These are phyloP conservation scores for Troglohyphantes excavatus DNA, from an alignment of 2,888 invertebrate genomes.

Conservation along the genomic window DNA sequence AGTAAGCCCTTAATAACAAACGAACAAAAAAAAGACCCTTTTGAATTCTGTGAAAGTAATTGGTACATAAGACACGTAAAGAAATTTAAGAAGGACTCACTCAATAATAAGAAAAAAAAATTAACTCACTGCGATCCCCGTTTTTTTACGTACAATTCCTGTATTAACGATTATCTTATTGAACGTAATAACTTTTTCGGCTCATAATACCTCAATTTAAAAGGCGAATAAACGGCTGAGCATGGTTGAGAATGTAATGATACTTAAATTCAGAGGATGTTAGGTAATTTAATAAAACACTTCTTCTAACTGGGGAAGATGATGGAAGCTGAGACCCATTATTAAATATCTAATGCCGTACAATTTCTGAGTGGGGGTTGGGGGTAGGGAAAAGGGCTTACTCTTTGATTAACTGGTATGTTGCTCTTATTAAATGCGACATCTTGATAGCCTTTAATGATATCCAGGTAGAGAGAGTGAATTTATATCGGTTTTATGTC, in stretches of 20 bases:
- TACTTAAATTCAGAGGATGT: constrained; percentile 40
- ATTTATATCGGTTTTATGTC: not conserved
- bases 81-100: not conserved
- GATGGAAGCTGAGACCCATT: constrained; percentile 15
- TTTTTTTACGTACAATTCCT: not conserved
- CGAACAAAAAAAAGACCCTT: not conserved
- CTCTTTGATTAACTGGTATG: constrained; percentile 38
- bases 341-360: constrained; percentile 44
- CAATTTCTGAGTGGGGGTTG: not conserved
- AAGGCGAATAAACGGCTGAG: constrained; percentile 15
- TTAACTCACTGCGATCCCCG: not conserved
- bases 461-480: not conserved
- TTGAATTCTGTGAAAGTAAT: constrained; percentile 5
- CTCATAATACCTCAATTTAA: constrained; percentile 34
- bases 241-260: constrained; percentile 28
- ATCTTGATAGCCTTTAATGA: constrained; percentile 17
- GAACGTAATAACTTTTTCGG: constrained; percentile 35
- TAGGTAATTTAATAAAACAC: constrained; percentile 47
- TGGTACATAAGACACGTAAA: constrained; percentile 16
- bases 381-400: not conserved
- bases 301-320: constrained; percentile 29
- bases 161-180: constrained; percentile 34
- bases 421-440: constrained; percentile 40
- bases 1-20: not conserved
- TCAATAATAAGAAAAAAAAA: not conserved